Evolutionary conservation across 1,140 invertebrate genomes (phyloP).

Genomic region (Leptonema lineaticorne): DNA sequence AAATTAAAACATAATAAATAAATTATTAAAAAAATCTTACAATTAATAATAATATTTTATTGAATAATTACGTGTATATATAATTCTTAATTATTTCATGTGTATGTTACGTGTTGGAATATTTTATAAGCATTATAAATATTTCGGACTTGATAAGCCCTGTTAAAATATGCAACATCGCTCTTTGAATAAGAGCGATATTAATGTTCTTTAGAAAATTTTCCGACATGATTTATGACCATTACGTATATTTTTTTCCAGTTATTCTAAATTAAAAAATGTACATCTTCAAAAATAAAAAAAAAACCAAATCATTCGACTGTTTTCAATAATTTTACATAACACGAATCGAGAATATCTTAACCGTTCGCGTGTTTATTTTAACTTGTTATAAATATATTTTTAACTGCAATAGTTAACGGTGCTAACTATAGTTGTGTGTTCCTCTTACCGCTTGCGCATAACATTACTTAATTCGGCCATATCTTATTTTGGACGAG

Average conservation of each 20-base stretch:
- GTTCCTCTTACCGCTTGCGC: conserved; percentile 8
- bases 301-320: background rate
- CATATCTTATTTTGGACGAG: conserved; percentile 24
- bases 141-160: no score
- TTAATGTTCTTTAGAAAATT: background rate
- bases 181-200: background rate
- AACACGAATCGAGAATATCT: no score
- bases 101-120: no score
- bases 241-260: background rate
- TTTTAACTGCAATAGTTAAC: background rate
- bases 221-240: background rate
- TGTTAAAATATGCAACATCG: no score
- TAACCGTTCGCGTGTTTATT: no score
- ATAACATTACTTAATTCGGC: conserved; percentile 31
- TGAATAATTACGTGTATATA: no score
- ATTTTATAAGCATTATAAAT: no score
- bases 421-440: conserved; percentile 27
- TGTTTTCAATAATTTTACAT: no score
- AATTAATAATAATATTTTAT: no score
- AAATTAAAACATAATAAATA: no score
- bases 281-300: background rate
- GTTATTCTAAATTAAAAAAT: background rate
- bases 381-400: background rate
- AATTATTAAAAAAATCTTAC: no score
- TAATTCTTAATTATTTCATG: no score